phyloP scores from a whole-genome alignment of 2,888 invertebrate genomes.

The Augochlorella aurata region DNA sequence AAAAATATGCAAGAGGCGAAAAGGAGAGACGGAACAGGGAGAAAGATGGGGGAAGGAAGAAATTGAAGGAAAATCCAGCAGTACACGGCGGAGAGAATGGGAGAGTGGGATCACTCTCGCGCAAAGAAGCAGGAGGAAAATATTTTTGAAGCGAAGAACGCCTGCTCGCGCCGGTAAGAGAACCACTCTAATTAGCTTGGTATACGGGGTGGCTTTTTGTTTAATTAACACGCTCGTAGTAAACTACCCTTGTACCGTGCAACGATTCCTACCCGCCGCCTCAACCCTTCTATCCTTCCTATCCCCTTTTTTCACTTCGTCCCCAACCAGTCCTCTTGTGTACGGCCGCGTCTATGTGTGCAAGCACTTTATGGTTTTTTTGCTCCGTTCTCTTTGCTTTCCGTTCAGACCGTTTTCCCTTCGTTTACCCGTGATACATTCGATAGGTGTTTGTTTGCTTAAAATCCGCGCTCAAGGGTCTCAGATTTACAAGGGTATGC shows the following conservation, averaged over 20 bases:
- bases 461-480: conserved; percentile 66
- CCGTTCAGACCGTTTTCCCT: conserved; percentile 21
- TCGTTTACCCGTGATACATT: conserved; percentile 49
- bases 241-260: conserved; percentile 61
- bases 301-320: conserved; percentile 21
- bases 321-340: not conserved
- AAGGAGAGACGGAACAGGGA: conserved; percentile 7
- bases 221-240: conserved; percentile 76
- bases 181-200: conserved; percentile 75
- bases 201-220: conserved; percentile 75
- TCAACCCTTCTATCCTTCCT: conserved; percentile 13
- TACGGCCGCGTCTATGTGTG: not conserved
- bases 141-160: conserved; percentile 69
- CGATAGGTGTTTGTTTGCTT: conserved; percentile 69
- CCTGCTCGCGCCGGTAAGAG: conserved; percentile 54
- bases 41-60: conserved; percentile 24
- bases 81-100: conserved; percentile 25
- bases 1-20: conserved; percentile 15
- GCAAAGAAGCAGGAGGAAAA: conserved; percentile 57
- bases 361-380: conserved; percentile 48
- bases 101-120: conserved; percentile 49
- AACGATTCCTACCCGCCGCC: conserved; percentile 24
- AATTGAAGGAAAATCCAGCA: conserved; percentile 48
- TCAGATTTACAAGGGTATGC: conserved; percentile 60
- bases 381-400: not conserved